Conservation (phyloP, 2,113 vertebrate species). For the Halichoeres trimaculatus region DNA sequence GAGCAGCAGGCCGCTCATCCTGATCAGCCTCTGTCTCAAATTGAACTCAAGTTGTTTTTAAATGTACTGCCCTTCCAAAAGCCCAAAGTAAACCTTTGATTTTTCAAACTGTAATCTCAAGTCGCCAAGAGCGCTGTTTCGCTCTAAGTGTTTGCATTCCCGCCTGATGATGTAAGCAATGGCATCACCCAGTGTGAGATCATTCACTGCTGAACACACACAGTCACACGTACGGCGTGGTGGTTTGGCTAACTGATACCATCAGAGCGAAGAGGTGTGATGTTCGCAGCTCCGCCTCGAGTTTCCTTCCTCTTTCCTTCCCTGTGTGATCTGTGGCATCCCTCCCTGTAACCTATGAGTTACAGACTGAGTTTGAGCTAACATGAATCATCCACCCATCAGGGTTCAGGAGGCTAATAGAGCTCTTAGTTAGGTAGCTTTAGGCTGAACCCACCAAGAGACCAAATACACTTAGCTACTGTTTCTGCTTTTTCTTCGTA, state of each 20-base stretch:
- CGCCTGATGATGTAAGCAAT: constrained; percentile 85
- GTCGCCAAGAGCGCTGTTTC: constrained; percentile 17
- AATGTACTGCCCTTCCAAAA: background rate
- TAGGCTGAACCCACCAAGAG: too few relatives aligned
- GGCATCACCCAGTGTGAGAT: constrained; percentile 89
- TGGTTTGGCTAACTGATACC: constrained; percentile 4
- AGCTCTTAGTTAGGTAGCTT: too few relatives aligned
- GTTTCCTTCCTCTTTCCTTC: background rate
- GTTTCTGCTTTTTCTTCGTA: too few relatives aligned
- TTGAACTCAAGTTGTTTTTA: background rate
- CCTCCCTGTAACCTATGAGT: too few relatives aligned
- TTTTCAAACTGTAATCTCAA: constrained; percentile 26
- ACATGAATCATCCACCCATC: too few relatives aligned
- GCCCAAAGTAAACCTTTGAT: background rate
- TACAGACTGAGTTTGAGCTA: too few relatives aligned
- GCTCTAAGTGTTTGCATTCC: constrained; percentile 61
- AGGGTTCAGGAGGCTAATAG: too few relatives aligned
- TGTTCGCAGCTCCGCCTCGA: background rate
- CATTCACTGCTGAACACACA: constrained; percentile 70
- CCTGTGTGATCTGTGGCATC: background rate
- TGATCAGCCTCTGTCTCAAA: constrained; percentile 3
- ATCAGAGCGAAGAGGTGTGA: background rate
- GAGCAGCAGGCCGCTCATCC: background rate
- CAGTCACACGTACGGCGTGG: background rate
- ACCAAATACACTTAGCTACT: too few relatives aligned